Percentiles rank a stretch among this genome's conserved stretches.
Conservation (phyloP, 2,888 invertebrate species). For the Orthosia cruda region DNA sequence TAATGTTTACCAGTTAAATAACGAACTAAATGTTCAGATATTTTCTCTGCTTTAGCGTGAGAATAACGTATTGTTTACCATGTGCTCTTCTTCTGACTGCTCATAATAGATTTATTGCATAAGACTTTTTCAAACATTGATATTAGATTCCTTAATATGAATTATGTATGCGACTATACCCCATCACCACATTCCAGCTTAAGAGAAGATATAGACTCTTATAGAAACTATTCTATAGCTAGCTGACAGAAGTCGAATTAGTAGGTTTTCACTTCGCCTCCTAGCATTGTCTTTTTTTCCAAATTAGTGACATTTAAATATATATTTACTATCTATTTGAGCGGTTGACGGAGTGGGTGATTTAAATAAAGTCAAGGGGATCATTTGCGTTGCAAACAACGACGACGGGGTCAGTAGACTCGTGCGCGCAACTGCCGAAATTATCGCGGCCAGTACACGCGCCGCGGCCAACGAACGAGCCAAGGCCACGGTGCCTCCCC, state of each 20-base stretch:
- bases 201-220: not conserved
- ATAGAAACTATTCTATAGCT: not conserved
- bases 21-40: not conserved
- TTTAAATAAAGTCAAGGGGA: constrained; percentile 91
- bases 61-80: not conserved
- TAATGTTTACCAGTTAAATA: not conserved
- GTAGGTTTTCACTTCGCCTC: not conserved
- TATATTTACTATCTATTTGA: constrained; percentile 66
- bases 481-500: constrained; percentile 85
- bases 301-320: constrained; percentile 48
- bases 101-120: not conserved
- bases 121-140: not conserved
- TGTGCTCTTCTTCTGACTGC: not conserved
- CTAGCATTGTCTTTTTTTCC: constrained; percentile 15
- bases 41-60: not conserved
- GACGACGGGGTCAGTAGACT: constrained; percentile 90
- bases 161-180: not conserved
- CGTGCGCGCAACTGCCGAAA: constrained; percentile 88
- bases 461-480: constrained; percentile 88
- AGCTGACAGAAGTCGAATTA: not conserved
- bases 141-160: not conserved
- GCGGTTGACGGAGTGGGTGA: constrained; percentile 78
- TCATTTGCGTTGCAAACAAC: constrained; percentile 90
- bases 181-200: not conserved
- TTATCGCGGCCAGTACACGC: constrained; percentile 89